These are phyloP conservation scores for Anolis carolinensis DNA, from an alignment of 2,113 vertebrate species.

Conservation along the genomic window DNA sequence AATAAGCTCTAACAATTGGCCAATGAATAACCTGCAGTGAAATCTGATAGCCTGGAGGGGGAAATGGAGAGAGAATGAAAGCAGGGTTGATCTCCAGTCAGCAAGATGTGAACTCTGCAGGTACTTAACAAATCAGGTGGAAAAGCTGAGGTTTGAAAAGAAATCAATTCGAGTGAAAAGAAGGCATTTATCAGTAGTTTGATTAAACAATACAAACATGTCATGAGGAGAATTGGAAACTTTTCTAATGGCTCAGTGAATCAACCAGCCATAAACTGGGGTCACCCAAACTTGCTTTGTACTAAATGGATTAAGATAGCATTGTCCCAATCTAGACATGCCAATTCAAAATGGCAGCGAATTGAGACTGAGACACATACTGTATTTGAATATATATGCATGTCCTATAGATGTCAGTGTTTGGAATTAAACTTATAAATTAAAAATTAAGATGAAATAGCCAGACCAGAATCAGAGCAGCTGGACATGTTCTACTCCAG, in stretches of 20 bases:
- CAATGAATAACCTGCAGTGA: slow-evolving; percentile 65
- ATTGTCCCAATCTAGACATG: slow-evolving; percentile 9
- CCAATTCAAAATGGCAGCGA: not conserved
- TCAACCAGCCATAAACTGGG: slow-evolving; percentile 54
- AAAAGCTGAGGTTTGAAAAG: slow-evolving; percentile 66
- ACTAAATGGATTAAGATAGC: slow-evolving; percentile 53
- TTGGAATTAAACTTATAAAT: not conserved
- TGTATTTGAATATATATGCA: too few species aligned
- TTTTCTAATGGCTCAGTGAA: slow-evolving; percentile 49
- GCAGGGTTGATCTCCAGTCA: slow-evolving; percentile 51
- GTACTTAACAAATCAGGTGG: slow-evolving; percentile 75
- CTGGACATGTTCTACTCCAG: too few species aligned
- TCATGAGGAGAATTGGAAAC: slow-evolving; percentile 55
- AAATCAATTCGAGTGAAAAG: slow-evolving; percentile 73
- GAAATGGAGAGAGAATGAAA: slow-evolving; percentile 54
- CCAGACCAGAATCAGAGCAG: too few species aligned
- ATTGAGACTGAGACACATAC: not conserved
- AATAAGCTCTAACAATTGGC: slow-evolving; percentile 55
- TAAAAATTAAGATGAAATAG: not conserved
- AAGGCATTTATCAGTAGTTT: slow-evolving; percentile 66
- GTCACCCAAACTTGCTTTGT: slow-evolving; percentile 50
- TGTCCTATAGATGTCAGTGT: too few species aligned
- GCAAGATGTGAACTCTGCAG: slow-evolving; percentile 48
- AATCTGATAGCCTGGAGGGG: slow-evolving; percentile 62
- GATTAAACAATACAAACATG: slow-evolving; percentile 57